Evolutionary conservation across 2,888 invertebrate genomes (phyloP), one percentile per base, ranked within the genome.

Genomic region (Malthinus flaveolus): DNA sequence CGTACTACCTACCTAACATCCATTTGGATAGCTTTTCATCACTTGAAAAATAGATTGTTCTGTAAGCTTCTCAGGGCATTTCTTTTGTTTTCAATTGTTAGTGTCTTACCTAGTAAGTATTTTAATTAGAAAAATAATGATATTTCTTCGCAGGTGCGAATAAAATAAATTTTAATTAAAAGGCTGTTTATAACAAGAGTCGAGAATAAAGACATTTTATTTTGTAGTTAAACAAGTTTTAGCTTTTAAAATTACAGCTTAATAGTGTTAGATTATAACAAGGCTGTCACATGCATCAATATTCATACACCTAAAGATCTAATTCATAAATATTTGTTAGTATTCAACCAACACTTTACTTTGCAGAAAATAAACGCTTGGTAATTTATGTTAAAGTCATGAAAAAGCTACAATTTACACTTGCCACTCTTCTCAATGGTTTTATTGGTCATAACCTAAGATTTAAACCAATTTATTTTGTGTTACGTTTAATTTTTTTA

Each of bases 401-500:
- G 70, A 69, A 67, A 70, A 69, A 66, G 66, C 67, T 66, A 71
- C 71, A 70, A 69, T 71, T 71, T 71, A 71, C 69, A 67, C 68
- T 63, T 63, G 63, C 57, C 59, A 59, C 59, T 64, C 64, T 63
- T 63, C 58, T 61, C 62, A 59, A 60, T 61, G 64, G 63, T 68
- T 71, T 71, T 71, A 71, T 71, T 68, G 69, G 66, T 68, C 67
- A 66, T 71, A 71, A 70, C 71, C 64, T 58, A 23, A 50, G 58
- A 54, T 62, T 52, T 52, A 51, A 45, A 23, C 32, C 35, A 32
- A 44, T 53, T 53, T 49, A 36, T 53, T 53, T 53, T 50, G 12
- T 49, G 33, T 12, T 39, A 42, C 39, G 47, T 53, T n/a, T 39
- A 4, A 34, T 54, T 31, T n/a, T 7, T 10, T 31, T 36, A 12